phyloP scores from a whole-genome alignment of 2,113 vertebrate species.

The Halcyon senegalensis region DNA sequence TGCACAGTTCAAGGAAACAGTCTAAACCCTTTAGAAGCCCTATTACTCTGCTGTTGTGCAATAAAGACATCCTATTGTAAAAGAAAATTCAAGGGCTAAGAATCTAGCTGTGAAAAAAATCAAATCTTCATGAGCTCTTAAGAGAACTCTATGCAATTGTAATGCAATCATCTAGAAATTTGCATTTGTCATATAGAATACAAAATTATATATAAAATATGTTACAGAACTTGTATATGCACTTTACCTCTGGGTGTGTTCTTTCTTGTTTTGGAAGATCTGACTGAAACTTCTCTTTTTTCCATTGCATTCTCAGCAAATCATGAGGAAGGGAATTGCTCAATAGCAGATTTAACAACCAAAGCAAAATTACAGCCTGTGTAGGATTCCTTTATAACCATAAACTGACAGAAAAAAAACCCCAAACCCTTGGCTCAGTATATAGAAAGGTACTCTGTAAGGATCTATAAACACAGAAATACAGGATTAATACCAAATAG shows the following conservation, averaged over 20 bases:
- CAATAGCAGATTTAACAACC: neutral
- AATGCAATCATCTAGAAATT: neutral
- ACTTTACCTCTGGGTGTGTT: neutral
- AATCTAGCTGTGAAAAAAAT: neutral
- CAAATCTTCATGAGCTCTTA: neutral
- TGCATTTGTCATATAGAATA: neutral
- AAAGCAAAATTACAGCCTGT: neutral
- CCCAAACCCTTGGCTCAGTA: neutral
- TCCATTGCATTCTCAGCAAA: neutral
- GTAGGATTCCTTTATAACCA: neutral
- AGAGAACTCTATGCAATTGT: neutral
- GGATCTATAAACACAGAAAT: neutral
- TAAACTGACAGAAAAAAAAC: neutral
- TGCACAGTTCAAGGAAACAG: neutral
- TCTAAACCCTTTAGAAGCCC: neutral
- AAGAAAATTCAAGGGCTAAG: neutral
- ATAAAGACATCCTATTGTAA: neutral
- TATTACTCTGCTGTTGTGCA: neutral
- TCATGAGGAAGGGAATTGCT: neutral
- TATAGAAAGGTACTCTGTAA: neutral
- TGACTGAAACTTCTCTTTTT: neutral
- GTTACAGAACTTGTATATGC: neutral
- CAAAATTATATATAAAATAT: neutral
- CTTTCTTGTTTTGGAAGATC: neutral
- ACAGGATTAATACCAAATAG: neutral